Evolutionary conservation across 2,797 vertebrate genomes (phyloP).

Genomic region (Coregonus suidteri): DNA sequence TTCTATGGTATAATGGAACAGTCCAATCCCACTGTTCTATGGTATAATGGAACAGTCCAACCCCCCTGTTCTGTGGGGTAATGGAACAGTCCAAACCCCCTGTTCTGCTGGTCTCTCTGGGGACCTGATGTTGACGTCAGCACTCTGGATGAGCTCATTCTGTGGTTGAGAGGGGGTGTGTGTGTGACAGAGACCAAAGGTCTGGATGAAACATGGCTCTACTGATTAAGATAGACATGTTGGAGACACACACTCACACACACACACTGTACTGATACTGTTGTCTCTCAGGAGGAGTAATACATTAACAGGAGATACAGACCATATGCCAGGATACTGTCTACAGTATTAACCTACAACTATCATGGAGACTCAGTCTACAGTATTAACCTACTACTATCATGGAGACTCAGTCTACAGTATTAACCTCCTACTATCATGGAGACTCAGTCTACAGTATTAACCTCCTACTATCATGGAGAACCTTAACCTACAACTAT

Average conservation of each 20-base stretch:
- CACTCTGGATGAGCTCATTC: neutral
- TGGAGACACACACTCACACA: neutral
- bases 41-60: too few relatives aligned
- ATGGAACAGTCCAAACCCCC: neutral
- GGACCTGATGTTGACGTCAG: too few relatives aligned
- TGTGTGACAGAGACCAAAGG: neutral
- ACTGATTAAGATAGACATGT: neutral
- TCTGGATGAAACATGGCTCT: neutral
- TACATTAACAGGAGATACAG: neutral
- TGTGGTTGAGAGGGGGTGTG: conserved; percentile 6
- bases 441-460: too few relatives aligned
- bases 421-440: too few relatives aligned
- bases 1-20: too few relatives aligned
- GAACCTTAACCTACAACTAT: too few relatives aligned
- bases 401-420: too few relatives aligned
- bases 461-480: too few relatives aligned
- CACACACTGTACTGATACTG: neutral
- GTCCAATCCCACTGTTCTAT: too few relatives aligned
- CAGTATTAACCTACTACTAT: too few relatives aligned
- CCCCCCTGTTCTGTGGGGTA: neutral
- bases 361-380: too few relatives aligned
- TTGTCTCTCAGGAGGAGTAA: neutral
- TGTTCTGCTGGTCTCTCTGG: neutral
- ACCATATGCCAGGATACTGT: neutral
- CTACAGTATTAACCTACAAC: too few relatives aligned